Evolutionary conservation across 35 echinoderm and acorn worm genomes (phyloP), one percentile per base, ranked within the genome.

Genomic region (Nesometra sesokonis): DNA sequence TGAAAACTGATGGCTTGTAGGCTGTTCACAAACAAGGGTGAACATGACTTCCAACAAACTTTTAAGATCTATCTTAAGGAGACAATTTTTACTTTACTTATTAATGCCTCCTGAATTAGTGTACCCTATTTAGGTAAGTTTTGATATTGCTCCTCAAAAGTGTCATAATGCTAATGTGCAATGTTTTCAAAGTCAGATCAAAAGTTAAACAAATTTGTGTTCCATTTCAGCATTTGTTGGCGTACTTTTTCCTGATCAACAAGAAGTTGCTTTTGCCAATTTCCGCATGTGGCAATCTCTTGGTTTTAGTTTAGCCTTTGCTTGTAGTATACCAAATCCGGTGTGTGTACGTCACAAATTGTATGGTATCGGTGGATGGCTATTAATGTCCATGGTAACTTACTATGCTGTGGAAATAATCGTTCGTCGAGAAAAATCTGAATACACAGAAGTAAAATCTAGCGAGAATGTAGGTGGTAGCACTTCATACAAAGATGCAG

Each of bases 221-320:
- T 32, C 35, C 46, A 19, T 86, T 83, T 23, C 88, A 93, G 92
- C 88, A 4, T 43, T 93, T 35, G 39, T 90, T 78, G 88, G 92
- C 13, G 85, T 84, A 17, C 36, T 90, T 32, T 93, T 93, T 57
- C 83, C 88, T 35, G 82, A 77, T 7, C 31, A 85, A 47, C 85
- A 93, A 47, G 92, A 87, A 27, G 32, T 88, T 29, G 88, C 88
- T 5, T 93, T 93, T 76, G 86, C 92, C 0, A 89, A 89, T 33
- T 84, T 82, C 23, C 88, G 32, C 3, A 27, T 90, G 0, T 93
- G 88, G 88, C 77, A 84, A 27, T 52, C 88, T 27, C 38, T 85
- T 5, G 92, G 92, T 5, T 90, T 90, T n/a, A 82, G 38, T 76
- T 13, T 93, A 5, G 82, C 83, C 19, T 93, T 87, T 87, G 77